phyloP scores from a whole-genome alignment of 2,113 vertebrate genomes.

The Hypocryptadius cinnamomeus region DNA sequence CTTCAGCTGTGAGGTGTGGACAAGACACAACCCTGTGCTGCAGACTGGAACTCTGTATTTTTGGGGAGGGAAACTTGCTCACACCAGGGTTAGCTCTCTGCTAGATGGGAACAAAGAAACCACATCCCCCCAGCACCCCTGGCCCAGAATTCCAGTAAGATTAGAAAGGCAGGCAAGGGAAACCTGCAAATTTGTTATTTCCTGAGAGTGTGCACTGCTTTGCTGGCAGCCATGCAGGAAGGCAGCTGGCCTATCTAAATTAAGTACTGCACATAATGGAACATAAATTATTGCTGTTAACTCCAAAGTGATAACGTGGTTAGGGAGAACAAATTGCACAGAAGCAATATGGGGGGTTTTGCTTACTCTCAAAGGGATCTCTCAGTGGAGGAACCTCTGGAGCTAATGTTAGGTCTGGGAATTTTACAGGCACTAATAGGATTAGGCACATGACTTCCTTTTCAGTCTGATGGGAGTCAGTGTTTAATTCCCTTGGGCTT shows the following conservation, averaged over 20 bases:
- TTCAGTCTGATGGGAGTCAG: background rate
- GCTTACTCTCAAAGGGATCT: background rate
- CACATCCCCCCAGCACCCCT: background rate
- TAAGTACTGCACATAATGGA: background rate
- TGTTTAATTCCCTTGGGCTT: background rate
- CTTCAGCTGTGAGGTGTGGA: background rate
- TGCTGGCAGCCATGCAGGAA: background rate
- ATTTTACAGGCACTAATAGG: conserved; percentile 26
- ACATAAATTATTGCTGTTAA: conserved; percentile 13
- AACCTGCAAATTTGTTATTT: background rate
- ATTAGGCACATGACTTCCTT: conserved; percentile 24
- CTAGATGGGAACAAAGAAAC: background rate
- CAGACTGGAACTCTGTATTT: background rate
- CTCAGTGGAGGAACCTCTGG: background rate
- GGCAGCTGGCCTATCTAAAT: conserved; percentile 13
- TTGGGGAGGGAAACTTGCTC: background rate
- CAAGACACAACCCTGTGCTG: background rate
- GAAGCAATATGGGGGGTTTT: background rate
- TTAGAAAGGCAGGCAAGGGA: background rate
- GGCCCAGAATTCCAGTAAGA: background rate
- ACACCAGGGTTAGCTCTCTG: background rate
- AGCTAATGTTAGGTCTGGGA: conserved; percentile 24
- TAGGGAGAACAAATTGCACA: conserved; percentile 1
- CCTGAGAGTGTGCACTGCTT: background rate
- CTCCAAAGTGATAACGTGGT: background rate